phyloP scores from a whole-genome alignment of 2,888 invertebrate genomes.

The Rotaria sp. region DNA sequence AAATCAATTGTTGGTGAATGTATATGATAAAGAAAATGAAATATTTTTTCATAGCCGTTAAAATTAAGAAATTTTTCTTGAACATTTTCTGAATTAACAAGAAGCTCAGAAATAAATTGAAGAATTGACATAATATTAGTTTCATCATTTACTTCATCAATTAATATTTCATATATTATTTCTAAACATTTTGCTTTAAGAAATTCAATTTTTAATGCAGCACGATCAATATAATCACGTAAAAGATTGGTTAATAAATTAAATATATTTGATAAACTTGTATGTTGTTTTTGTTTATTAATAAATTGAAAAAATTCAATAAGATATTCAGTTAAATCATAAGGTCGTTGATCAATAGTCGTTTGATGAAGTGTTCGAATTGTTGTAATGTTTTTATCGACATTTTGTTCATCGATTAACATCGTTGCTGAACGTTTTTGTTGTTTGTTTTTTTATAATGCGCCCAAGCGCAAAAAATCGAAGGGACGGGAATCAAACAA shows the following conservation, averaged over 20 bases:
- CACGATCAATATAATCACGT: background rate
- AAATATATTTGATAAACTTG: background rate
- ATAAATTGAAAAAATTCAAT: background rate
- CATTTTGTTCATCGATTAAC: background rate
- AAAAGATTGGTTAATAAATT: background rate
- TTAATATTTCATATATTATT: background rate
- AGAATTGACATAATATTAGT: background rate
- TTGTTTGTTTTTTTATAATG: background rate
- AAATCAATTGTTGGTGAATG: background rate
- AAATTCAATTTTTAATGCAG: slow-evolving; percentile 26
- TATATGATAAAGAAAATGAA: background rate
- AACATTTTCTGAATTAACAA: background rate
- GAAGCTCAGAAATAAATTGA: background rate
- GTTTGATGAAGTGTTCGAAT: slow-evolving; percentile 15
- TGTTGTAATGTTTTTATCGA: background rate
- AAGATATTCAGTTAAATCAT: slow-evolving; percentile 10
- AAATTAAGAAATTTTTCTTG: background rate
- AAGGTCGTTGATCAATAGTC: background rate
- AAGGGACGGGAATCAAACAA: background rate
- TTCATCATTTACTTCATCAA: background rate
- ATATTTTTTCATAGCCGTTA: slow-evolving; percentile 1
- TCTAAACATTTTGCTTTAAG: slow-evolving; percentile 1
- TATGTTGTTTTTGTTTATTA: background rate
- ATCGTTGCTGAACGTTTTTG: background rate
- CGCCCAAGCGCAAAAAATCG: background rate